These are phyloP conservation scores for Disparrhopalites patrizii DNA, from an alignment of 2,888 invertebrate species.

Conservation along the genomic window DNA sequence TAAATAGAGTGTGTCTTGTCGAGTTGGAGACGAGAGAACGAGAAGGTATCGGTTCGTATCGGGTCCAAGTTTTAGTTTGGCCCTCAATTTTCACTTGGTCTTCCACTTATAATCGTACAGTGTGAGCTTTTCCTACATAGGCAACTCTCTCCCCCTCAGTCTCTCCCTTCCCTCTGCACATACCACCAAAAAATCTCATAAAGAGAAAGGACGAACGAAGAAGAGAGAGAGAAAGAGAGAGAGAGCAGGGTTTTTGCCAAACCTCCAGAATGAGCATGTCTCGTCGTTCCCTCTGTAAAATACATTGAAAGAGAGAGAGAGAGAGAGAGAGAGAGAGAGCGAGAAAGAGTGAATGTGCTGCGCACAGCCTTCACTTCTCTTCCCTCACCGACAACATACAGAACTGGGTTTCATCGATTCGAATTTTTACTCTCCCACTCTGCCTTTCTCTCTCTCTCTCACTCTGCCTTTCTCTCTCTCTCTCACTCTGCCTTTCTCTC, in stretches of 20 bases:
- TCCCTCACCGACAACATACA: too few relatives aligned
- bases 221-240: not conserved
- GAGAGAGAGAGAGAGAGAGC: too few relatives aligned
- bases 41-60: constrained; percentile 7
- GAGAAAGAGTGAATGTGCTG: not conserved
- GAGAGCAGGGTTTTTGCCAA: constrained; percentile 1
- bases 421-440: constrained; percentile 1
- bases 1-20: too few relatives aligned
- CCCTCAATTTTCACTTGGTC: constrained; percentile 20
- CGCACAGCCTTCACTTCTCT: not conserved
- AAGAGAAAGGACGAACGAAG: not conserved
- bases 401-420: constrained; percentile 26
- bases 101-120: not conserved
- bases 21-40: not conserved
- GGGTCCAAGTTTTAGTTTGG: constrained; percentile 24
- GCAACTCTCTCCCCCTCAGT: too few relatives aligned
- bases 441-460: not conserved
- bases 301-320: too few relatives aligned
- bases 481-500: not conserved
- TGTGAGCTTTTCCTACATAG: too few relatives aligned
- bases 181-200: too few relatives aligned
- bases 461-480: not conserved
- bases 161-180: too few relatives aligned
- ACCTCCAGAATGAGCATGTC: constrained; percentile 17
- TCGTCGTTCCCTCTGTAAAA: not conserved